Percentiles rank a stretch among this genome's conserved stretches.
phyloP scores from a whole-genome alignment of 2,797 vertebrate species.

The Semaprochilodus insignis region DNA sequence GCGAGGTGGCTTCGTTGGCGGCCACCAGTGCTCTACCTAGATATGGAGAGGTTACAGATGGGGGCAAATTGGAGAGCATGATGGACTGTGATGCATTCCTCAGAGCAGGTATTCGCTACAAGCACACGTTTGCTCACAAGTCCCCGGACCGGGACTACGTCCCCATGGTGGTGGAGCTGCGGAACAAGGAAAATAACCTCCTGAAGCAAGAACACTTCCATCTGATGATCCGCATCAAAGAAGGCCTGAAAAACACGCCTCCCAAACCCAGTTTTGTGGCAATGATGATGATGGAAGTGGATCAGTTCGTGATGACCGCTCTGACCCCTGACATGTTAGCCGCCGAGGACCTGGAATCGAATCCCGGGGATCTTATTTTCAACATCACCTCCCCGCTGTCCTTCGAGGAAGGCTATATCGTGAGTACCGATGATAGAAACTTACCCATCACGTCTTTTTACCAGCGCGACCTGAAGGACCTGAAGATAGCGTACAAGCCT shows the following conservation, averaged over 20 bases:
- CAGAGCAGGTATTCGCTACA: constrained; percentile 84
- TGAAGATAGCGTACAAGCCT: constrained; percentile 93
- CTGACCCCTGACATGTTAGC: constrained; percentile 93
- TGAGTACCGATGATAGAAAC: constrained; percentile 94
- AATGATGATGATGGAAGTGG: constrained; percentile 98
- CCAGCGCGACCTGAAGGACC: constrained; percentile 86
- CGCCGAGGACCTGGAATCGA: constrained; percentile 88
- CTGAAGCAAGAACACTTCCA: constrained; percentile 93
- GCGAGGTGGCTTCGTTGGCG: constrained; percentile 82
- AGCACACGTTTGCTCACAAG: constrained; percentile 82
- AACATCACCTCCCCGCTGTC: constrained; percentile 91
- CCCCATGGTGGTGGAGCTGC: constrained; percentile 92
- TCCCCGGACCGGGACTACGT: constrained; percentile 92
- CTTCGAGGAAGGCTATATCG: constrained; percentile 89
- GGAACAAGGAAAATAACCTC: constrained; percentile 81
- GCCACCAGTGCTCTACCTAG: constrained; percentile 81
- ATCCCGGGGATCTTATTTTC: constrained; percentile 87
- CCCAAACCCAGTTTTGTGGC: constrained; percentile 95
- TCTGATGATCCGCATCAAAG: constrained; percentile 87
- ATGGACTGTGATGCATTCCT: constrained; percentile 91
- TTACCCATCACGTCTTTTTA: constrained; percentile 92
- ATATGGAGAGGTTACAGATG: constrained; percentile 86
- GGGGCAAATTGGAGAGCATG: constrained; percentile 73
- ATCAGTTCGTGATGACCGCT: constrained; percentile 95
- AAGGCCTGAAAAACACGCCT: constrained; percentile 85